Percentiles rank a stretch among this genome's conserved stretches.
Evolutionary conservation across 2,113 vertebrate species (phyloP).

Genomic region (Megatriorchis doriae): DNA sequence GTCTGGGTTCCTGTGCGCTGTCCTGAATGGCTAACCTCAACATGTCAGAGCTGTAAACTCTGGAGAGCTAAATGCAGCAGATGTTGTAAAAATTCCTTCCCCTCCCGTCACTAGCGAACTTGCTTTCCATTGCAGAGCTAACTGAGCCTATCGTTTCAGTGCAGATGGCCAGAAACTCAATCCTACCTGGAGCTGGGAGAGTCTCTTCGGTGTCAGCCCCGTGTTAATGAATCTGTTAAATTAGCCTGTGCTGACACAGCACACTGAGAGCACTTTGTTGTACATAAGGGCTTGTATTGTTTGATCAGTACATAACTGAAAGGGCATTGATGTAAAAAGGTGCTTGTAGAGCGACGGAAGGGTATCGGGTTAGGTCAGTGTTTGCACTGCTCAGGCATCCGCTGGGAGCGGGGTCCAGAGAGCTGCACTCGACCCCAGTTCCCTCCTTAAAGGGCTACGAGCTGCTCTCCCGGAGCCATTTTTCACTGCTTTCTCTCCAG

Average conservation of each 20-base stretch:
- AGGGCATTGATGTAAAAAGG: constrained; percentile 52
- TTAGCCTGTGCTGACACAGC: constrained; percentile 66
- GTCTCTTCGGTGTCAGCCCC: constrained; percentile 56
- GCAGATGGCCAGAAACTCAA: constrained; percentile 65
- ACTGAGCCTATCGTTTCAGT: constrained; percentile 18
- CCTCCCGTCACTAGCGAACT: background rate
- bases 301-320: constrained; percentile 57
- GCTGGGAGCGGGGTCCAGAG: background rate
- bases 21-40: constrained; percentile 1
- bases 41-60: constrained; percentile 42
- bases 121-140: constrained; percentile 11
- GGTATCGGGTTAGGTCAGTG: constrained; percentile 32
- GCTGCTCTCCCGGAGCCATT: background rate
- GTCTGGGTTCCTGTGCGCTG: background rate
- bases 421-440: background rate
- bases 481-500: background rate
- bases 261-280: constrained; percentile 63
- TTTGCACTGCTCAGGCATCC: constrained; percentile 14
- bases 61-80: constrained; percentile 23
- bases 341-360: constrained; percentile 41
- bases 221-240: constrained; percentile 71
- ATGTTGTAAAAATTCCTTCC: constrained; percentile 49
- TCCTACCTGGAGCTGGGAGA: constrained; percentile 51
- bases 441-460: background rate
- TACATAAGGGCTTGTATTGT: constrained; percentile 65